Evolutionary conservation across 2,888 invertebrate genomes (phyloP).

Genomic region (Leucophenga maculata): DNA sequence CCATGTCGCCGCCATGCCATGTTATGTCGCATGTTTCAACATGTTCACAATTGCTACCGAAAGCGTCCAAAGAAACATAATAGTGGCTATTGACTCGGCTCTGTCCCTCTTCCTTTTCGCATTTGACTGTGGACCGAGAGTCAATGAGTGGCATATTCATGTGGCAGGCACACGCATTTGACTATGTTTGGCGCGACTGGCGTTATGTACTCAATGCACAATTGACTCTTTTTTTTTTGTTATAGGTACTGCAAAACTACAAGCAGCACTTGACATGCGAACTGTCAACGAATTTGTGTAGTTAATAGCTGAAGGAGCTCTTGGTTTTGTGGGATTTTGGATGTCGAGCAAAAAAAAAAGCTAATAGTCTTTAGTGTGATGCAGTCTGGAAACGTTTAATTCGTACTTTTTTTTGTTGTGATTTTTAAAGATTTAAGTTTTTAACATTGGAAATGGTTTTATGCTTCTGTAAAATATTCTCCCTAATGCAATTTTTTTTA

Average conservation of each 20-base stretch:
- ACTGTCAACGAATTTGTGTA: constrained; percentile 3
- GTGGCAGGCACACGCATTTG: constrained; percentile 7
- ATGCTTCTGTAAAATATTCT: too few relatives aligned
- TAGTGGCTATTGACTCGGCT: neutral
- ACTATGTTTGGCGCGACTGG: neutral
- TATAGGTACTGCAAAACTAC: constrained; percentile 19
- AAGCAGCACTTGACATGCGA: constrained; percentile 44
- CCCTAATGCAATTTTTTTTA: too few relatives aligned
- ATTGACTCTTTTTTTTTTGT: too few relatives aligned
- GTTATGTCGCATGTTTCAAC: constrained; percentile 30
- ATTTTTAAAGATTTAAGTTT: too few relatives aligned
- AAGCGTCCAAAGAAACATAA: neutral
- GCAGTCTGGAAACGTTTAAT: neutral
- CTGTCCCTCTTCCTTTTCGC: neutral
- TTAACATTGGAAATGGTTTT: too few relatives aligned
- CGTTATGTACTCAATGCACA: too few relatives aligned
- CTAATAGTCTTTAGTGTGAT: too few relatives aligned
- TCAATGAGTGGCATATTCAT: constrained; percentile 6
- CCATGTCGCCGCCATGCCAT: constrained; percentile 36
- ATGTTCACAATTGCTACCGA: constrained; percentile 6
- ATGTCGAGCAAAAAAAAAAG: too few relatives aligned
- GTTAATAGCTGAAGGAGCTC: neutral
- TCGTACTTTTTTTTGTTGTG: too few relatives aligned
- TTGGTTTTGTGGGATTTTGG: too few relatives aligned
- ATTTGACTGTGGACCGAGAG: too few relatives aligned